Base-by-base conservation (phyloP, 2,113 vertebrate genomes). In the Coptodon rendalli region DNA sequence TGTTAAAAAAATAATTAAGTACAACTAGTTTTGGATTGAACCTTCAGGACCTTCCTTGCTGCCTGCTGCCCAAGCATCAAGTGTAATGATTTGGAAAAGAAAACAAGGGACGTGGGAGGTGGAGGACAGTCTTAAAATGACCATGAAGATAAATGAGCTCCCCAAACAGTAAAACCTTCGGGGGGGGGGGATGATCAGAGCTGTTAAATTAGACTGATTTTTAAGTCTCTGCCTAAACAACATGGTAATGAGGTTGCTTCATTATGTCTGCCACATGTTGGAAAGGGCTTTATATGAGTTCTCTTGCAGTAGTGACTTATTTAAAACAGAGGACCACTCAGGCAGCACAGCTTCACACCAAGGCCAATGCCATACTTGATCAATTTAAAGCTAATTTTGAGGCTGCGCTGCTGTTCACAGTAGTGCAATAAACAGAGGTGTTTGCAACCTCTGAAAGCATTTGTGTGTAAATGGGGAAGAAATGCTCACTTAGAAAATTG, bases 151-250 rank as follows among this genome's bases (percentile, higher is more conserved):
- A n/a, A 22, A 12, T 66, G 61, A 22, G 17, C 19, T 66, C 10
- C 6, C 61, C 31, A 38, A n/a, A 38, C 17, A 38, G 17, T 66
- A 12, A 63, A 36, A 38, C 17, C 61, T 38, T 36, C 17, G 9
- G 2, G 2, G 12, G 19, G 9, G 3, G 0, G 1, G 3, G 0
- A 11, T n/a, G 17, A 66, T 66, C 17, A 38, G 9, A 66, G 0
- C 31, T 36, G 61, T 66, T 66, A 12, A n/a, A 66, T 38, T 66
- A 2, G 31, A 34, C 31, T 7, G 31, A 38, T 66, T 66, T 66
- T 66, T n/a, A 63, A n/a, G 17, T 38, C 34, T 22, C 22, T 66
- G 19, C 10, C 34, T 66, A 66, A 66, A 66, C 34, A 66, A 66
- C 61, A 36, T 9, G 12, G 17, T 2, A 66, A n/a, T 66, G 61